Conservation (phyloP, 2,113 vertebrate species). For the Ciconia maguari region DNA sequence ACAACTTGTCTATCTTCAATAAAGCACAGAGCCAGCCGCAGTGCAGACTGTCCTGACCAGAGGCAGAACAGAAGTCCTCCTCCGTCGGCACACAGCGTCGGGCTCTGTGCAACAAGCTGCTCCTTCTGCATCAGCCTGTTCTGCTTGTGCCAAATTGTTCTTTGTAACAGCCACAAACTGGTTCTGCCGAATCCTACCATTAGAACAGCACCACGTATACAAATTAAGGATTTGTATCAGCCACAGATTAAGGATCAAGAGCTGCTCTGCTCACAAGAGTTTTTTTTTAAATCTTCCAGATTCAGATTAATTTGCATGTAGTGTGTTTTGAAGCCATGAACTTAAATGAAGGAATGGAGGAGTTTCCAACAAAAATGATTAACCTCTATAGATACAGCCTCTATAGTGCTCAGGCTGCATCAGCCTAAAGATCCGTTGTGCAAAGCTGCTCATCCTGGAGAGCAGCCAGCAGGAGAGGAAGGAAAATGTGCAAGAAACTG, state of each 20-base stretch:
- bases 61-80: neutral
- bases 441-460: neutral
- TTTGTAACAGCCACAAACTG: neutral
- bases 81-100: neutral
- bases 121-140: neutral
- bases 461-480: neutral
- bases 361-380: neutral
- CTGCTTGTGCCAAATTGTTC: neutral
- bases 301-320: neutral
- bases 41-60: neutral
- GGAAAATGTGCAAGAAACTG: neutral
- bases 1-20: neutral
- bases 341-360: neutral
- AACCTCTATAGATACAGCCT: neutral
- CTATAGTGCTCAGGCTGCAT: neutral
- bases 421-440: neutral
- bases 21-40: neutral
- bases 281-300: neutral
- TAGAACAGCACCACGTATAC: neutral
- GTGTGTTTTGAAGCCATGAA: neutral
- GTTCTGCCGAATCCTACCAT: neutral
- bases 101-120: neutral
- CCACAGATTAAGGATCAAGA: neutral
- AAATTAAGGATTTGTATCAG: neutral
- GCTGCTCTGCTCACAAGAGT: neutral